phyloP scores from a whole-genome alignment of 2,797 vertebrate species.

The Squalus acanthias region DNA sequence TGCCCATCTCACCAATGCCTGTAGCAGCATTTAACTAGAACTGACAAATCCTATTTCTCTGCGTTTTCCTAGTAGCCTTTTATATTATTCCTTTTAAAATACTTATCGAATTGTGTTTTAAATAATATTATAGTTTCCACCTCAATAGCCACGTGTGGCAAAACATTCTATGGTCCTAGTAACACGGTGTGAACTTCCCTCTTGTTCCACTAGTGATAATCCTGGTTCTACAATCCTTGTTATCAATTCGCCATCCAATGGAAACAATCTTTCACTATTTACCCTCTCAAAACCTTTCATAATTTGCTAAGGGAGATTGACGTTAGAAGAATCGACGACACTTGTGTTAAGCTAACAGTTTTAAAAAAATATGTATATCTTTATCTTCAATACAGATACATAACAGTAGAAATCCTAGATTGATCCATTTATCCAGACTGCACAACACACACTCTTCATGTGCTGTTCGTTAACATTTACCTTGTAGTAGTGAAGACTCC shows the following conservation, averaged over 20 bases:
- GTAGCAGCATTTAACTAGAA: not conserved
- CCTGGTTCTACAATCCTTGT: not conserved
- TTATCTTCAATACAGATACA: not conserved
- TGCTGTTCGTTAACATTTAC: constrained; percentile 53
- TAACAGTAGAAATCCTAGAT: too few relatives aligned
- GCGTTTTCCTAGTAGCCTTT: not conserved
- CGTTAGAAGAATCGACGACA: not conserved
- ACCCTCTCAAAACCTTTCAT: not conserved
- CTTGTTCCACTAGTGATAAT: not conserved
- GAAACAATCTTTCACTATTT: not conserved
- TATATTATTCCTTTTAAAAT: not conserved
- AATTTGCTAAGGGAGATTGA: not conserved
- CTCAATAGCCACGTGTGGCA: not conserved
- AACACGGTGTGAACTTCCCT: not conserved
- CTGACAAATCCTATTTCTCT: not conserved
- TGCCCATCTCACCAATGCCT: not conserved
- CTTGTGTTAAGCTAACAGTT: not conserved
- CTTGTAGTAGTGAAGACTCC: constrained; percentile 95
- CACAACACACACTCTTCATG: not conserved
- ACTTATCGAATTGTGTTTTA: not conserved
- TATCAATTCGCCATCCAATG: not conserved
- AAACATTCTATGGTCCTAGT: not conserved
- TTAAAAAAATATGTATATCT: not conserved
- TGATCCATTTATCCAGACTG: not conserved
- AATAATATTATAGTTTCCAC: not conserved